A percentile compares a stretch with the other conserved stretches of the same genome.
Evolutionary conservation across 2,797 vertebrate species (phyloP).

Genomic region (Helicolenus hilgendorfi): DNA sequence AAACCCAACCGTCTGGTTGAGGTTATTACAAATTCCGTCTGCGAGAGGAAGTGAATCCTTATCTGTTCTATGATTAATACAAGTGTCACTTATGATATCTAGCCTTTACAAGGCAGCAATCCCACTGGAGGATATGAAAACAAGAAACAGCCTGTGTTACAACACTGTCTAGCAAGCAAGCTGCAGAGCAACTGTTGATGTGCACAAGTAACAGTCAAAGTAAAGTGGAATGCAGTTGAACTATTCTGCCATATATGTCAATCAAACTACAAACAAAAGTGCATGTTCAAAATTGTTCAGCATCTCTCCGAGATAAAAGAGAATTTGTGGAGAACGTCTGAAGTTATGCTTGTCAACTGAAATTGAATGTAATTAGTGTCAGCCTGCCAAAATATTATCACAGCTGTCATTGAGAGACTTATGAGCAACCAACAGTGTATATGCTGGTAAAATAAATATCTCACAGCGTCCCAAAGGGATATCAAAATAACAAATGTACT

Average conservation of each 20-base stretch:
- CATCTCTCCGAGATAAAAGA: conserved; percentile 32
- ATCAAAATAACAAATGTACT: conserved; percentile 28
- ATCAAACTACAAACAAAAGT: conserved; percentile 37
- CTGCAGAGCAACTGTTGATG: conserved; percentile 29
- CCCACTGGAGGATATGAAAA: conserved; percentile 37
- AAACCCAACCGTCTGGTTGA: not conserved
- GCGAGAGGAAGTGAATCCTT: conserved; percentile 16
- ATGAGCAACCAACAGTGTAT: conserved; percentile 13
- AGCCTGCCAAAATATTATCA: conserved; percentile 43
- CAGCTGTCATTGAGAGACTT: conserved; percentile 44
- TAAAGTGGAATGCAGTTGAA: conserved; percentile 30
- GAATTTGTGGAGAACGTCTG: conserved; percentile 10
- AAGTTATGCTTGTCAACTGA: conserved; percentile 14
- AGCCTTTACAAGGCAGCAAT: conserved; percentile 32
- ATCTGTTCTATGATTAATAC: conserved; percentile 54
- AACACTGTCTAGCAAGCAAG: conserved; percentile 6
- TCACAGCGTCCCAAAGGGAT: conserved; percentile 14
- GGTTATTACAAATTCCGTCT: conserved; percentile 31
- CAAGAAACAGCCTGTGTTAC: conserved; percentile 6
- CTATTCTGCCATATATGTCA: conserved; percentile 13
- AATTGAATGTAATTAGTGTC: conserved; percentile 49
- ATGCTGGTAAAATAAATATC: conserved; percentile 45
- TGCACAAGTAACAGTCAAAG: conserved; percentile 13
- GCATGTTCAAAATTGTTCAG: conserved; percentile 26
- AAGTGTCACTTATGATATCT: conserved; percentile 47